Evolutionary conservation across 2,113 vertebrate species (phyloP).

Genomic region (Colinus virginianus): DNA sequence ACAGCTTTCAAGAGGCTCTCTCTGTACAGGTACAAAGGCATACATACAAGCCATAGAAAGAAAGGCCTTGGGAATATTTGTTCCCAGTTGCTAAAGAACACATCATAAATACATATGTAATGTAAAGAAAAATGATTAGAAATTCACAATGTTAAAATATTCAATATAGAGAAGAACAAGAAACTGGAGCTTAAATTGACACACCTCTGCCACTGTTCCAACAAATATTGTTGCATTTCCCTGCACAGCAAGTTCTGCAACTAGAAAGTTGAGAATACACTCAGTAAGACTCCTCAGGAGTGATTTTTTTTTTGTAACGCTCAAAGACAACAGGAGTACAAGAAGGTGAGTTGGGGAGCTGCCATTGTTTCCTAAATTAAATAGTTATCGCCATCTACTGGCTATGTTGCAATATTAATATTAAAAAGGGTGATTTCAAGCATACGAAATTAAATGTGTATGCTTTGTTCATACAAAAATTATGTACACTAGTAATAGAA

Average conservation of each 20-base stretch:
- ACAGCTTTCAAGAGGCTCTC: neutral
- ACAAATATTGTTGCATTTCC: neutral
- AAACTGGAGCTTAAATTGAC: neutral
- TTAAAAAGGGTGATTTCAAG: neutral
- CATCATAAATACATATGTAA: neutral
- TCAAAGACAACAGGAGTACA: neutral
- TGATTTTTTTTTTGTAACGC: neutral
- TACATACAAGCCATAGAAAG: neutral
- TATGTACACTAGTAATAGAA: neutral
- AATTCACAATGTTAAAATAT: neutral
- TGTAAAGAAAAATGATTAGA: neutral
- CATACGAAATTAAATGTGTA: neutral
- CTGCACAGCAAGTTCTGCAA: neutral
- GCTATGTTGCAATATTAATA: neutral
- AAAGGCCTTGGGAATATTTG: neutral
- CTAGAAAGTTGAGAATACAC: neutral
- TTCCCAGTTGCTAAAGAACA: neutral
- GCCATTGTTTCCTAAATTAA: slow-evolving; percentile 2
- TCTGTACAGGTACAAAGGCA: neutral
- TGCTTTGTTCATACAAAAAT: neutral
- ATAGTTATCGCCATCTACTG: slow-evolving; percentile 65
- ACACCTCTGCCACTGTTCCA: neutral
- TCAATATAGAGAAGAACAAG: neutral
- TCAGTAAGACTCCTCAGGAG: neutral
- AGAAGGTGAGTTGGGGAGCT: neutral